Evolutionary conservation across 2,888 invertebrate genomes (phyloP).

Genomic region (Gisinianus flammeolus): DNA sequence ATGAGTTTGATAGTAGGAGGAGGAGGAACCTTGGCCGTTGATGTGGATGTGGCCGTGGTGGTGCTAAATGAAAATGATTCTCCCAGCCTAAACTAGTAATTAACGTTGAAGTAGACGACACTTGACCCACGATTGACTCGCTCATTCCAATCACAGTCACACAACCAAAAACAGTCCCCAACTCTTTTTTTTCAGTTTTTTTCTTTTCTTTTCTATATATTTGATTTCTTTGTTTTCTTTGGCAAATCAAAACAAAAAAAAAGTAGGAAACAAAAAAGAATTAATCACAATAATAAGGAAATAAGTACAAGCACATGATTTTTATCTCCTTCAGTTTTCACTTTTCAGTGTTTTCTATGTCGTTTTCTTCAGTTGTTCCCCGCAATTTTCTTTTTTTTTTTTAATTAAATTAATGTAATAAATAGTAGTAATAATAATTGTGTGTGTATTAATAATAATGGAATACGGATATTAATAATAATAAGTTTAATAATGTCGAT

Average conservation of each 20-base stretch:
- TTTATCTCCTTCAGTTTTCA: no score
- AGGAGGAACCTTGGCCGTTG: neutral
- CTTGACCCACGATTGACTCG: constrained; percentile 28
- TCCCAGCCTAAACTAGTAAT: neutral
- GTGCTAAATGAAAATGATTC: neutral
- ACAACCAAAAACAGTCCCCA: neutral
- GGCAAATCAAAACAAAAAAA: neutral
- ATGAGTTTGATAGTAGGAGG: constrained; percentile 7
- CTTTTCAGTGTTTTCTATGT: no score
- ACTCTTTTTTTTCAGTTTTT: neutral
- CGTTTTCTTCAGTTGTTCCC: no score
- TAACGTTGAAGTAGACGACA: constrained; percentile 15
- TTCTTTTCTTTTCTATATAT: no score
- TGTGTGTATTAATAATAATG: no score
- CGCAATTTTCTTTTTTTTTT: no score
- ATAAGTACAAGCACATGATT: neutral
- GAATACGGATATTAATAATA: no score
- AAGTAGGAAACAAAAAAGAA: neutral
- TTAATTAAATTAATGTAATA: no score
- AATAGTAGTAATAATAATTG: no score
- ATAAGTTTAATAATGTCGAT: no score
- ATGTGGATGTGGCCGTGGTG: neutral
- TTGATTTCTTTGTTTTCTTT: neutral
- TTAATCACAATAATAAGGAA: neutral
- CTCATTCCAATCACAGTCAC: constrained; percentile 14